Evolutionary conservation across 2,113 vertebrate species (phyloP).

Genomic region (Dipodomys stephensi): DNA sequence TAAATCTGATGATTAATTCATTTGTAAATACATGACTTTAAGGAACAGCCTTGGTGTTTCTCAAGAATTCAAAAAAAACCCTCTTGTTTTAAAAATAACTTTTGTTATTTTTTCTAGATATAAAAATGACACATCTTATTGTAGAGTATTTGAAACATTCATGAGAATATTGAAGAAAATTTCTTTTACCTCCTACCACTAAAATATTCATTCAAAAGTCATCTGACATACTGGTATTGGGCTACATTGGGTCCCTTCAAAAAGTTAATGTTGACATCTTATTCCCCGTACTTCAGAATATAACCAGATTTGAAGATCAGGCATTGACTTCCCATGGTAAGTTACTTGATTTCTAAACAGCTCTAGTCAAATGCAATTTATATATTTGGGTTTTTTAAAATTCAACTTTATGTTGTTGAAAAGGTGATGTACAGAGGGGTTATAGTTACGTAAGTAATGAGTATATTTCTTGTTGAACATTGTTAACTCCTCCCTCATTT

Average conservation of each 20-base stretch:
- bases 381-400: background rate
- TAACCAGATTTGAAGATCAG: background rate
- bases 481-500: no score
- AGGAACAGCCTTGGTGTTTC: background rate
- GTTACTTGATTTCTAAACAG: no score
- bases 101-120: constrained; percentile 49
- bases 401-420: no score
- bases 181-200: background rate
- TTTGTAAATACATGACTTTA: background rate
- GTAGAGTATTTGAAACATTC: constrained; percentile 21
- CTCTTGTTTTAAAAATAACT: constrained; percentile 49
- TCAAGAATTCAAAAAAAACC: constrained; percentile 39
- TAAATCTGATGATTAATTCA: background rate
- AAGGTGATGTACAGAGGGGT: no score
- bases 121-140: constrained; percentile 41
- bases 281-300: background rate
- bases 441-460: no score
- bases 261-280: background rate
- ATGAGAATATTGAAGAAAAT: constrained; percentile 20
- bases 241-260: background rate
- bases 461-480: no score
- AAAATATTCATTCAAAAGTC: background rate
- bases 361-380: background rate
- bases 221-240: background rate
- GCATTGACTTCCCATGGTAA: background rate